Base-by-base conservation (phyloP, 2,797 vertebrate genomes). In the Pantherophis vulpinus region DNA sequence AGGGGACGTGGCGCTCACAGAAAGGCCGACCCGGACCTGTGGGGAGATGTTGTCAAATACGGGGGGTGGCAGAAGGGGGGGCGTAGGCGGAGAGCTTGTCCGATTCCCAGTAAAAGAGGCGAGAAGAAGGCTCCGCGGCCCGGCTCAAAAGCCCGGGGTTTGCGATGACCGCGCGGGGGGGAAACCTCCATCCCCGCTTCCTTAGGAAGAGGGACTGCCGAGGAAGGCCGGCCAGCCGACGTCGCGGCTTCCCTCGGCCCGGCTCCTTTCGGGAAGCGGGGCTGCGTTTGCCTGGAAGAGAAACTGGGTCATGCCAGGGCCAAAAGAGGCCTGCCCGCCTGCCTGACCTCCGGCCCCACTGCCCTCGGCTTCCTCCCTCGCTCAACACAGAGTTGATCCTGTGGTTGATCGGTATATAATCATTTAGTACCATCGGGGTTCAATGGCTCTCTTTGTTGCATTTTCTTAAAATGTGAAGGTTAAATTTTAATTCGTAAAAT, bases 1-100 rank as follows among this genome's bases (percentile, higher is more conserved):
- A 96, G 98, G 97, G 98, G 97, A 98, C 98, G 97, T 98, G 98
- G 98, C 74, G 42, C 37, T 83, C 74, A 47, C 37, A 83, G 74
- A 42, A 97, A 98, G 98, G 97, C 96, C 96, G 96, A 97, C 96
- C 96, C 97, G 97, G 97, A 95, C 97, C 96, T 97, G 79, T 96
- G 96, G 97, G 95, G 97, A 97, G 96, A 96, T 98, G 98, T 98
- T 97, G 97, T 97, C 97, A 98, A 98, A 98, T 98, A 98, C 96
- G 94, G 93, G 95, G 96, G 95, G 96, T 96, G 56, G 96, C 96
- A 97, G 97, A 97, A 54, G 51, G 51, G n/a, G 27, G 0, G 16
- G 11, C 20, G 7, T 32, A 79, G 20, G 13, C 6, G 47, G 7
- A 54, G 3, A 25, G 42, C 10, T 29, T 10, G 1, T 0, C 96